These are phyloP conservation scores for Phengaris alcon DNA, from an alignment of 2,888 invertebrate genomes.

Conservation along the genomic window DNA sequence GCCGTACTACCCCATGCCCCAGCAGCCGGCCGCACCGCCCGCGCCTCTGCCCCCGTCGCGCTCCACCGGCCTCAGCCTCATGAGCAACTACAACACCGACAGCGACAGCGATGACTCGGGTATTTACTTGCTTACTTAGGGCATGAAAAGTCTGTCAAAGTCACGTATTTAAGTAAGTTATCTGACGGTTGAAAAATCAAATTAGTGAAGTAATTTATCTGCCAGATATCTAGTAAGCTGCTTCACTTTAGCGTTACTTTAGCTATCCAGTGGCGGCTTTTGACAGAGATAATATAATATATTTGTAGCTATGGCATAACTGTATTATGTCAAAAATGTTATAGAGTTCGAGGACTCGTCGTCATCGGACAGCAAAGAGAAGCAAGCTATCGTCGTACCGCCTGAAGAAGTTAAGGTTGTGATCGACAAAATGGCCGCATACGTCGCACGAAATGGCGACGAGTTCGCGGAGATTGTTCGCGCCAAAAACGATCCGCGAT, in stretches of 20 bases:
- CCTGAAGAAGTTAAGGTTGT: slow-evolving; percentile 91
- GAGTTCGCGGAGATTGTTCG: slow-evolving; percentile 94
- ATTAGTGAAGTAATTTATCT: no score
- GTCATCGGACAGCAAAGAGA: slow-evolving; percentile 56
- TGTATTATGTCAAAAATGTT: slow-evolving; percentile 24
- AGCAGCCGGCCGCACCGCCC: slow-evolving; percentile 36
- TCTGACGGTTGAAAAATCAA: no score
- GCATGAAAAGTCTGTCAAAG: no score
- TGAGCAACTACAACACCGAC: slow-evolving; percentile 80
- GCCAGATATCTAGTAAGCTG: no score
- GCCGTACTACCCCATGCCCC: slow-evolving; percentile 43
- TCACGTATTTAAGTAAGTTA: no score
- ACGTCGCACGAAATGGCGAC: slow-evolving; percentile 96
- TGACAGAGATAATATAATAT: no score
- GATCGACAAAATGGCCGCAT: slow-evolving; percentile 97
- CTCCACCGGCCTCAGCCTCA: slow-evolving; percentile 73
- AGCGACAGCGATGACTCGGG: slow-evolving; percentile 68
- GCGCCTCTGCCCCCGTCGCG: slow-evolving; percentile 36
- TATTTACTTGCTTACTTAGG: slow-evolving; percentile 22
- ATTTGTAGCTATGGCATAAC: no score
- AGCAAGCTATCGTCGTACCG: slow-evolving; percentile 79
- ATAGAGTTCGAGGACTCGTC: slow-evolving; percentile 63
- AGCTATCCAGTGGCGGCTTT: no score
- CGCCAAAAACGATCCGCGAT: slow-evolving; percentile 90
- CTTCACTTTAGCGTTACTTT: no score